Evolutionary conservation across 2,888 invertebrate species (phyloP).

Genomic region (Drosophila mulleri): DNA sequence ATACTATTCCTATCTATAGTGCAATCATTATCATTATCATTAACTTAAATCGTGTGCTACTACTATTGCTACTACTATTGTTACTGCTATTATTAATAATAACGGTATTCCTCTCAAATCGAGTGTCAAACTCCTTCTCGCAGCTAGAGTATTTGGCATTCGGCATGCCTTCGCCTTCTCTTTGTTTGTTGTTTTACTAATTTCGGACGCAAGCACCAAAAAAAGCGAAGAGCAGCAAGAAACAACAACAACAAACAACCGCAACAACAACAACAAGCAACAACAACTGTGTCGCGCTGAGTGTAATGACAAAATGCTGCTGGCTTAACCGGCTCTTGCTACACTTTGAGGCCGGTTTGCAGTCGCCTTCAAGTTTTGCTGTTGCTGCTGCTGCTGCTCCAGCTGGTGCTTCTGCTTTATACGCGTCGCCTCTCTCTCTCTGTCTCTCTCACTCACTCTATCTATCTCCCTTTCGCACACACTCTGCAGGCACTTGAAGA

Average conservation of each 20-base stretch:
- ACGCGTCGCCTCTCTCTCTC: background rate
- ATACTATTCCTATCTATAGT: too few species aligned
- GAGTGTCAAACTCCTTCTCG: background rate
- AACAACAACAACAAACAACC: slow-evolving; percentile 10
- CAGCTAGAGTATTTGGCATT: background rate
- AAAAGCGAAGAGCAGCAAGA: slow-evolving; percentile 4
- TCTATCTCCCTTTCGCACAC: background rate
- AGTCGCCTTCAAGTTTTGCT: slow-evolving; percentile 29
- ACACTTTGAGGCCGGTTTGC: slow-evolving; percentile 61
- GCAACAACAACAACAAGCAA: slow-evolving; percentile 6
- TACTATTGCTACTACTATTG: background rate
- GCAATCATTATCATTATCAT: too few species aligned
- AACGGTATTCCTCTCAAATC: background rate
- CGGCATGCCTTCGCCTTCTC: background rate
- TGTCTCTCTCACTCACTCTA: background rate
- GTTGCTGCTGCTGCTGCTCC: slow-evolving; percentile 3
- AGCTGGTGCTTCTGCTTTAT: slow-evolving; percentile 8
- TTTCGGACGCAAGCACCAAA: slow-evolving; percentile 32
- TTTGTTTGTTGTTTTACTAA: slow-evolving; percentile 40
- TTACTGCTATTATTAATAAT: background rate
- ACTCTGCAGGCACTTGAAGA: background rate
- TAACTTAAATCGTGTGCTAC: too few species aligned
- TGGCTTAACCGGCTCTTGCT: slow-evolving; percentile 63
- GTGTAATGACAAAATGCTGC: slow-evolving; percentile 41
- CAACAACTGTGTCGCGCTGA: slow-evolving; percentile 1